Percentiles rank a stretch among this genome's conserved stretches.
Conservation (phyloP, 1,140 invertebrate genomes). For the Saccostrea glomerata region DNA sequence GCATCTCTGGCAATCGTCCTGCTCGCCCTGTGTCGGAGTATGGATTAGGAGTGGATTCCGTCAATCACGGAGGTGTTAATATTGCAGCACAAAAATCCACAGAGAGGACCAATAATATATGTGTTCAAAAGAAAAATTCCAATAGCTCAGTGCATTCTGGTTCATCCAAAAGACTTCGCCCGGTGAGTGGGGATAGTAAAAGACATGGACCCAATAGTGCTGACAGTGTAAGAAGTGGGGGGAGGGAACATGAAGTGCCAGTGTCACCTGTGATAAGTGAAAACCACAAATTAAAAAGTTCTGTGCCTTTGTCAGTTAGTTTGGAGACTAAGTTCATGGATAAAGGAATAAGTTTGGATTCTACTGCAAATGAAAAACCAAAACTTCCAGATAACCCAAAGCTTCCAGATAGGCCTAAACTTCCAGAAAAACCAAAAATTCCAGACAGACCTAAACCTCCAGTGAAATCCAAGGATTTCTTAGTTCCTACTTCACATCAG, state of each 20-base stretch:
- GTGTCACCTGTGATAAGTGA: conserved; percentile 35
- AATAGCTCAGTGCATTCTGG: conserved; percentile 30
- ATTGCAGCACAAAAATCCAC: neutral
- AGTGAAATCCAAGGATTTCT: conserved; percentile 44
- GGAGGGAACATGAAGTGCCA: neutral
- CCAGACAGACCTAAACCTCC: conserved; percentile 15
- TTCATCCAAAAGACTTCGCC: conserved; percentile 9
- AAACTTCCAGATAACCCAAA: conserved; percentile 19
- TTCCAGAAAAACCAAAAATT: conserved; percentile 23
- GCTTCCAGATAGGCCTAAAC: conserved; percentile 10
- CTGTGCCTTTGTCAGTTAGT: conserved; percentile 5
- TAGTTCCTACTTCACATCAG: conserved; percentile 53
- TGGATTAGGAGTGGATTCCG: conserved; percentile 5
- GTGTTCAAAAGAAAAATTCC: conserved; percentile 39
- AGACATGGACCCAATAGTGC: neutral
- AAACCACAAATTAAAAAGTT: neutral
- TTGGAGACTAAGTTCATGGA: neutral
- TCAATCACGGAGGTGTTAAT: neutral
- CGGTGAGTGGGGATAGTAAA: neutral
- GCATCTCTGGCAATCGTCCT: conserved; percentile 41
- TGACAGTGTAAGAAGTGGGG: neutral
- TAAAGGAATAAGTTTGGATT: conserved; percentile 12
- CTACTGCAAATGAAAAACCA: conserved; percentile 26
- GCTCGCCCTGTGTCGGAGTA: conserved; percentile 45
- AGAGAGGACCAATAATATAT: neutral